Evolutionary conservation across 2,113 vertebrate genomes (phyloP), one percentile per base, ranked within the genome.

Genomic region (Mystacornis crossleyi): DNA sequence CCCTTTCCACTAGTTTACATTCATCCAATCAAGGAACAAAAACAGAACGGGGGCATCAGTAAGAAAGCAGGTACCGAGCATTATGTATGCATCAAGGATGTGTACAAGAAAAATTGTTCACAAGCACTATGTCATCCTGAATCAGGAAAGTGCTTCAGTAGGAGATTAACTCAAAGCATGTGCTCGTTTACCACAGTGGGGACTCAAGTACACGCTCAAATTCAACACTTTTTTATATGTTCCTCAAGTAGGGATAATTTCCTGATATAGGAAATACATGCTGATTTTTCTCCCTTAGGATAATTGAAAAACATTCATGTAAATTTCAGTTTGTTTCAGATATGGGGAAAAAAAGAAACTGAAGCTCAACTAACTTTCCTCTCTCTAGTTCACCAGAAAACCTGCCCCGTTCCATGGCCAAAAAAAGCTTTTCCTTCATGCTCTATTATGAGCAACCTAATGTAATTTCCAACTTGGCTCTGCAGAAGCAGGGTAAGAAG

Each of bases 131-230:
- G 95, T 95, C 95, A 96, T 60, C 72, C 85, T 86, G 90, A 95
- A 96, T 95, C 85, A 96, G 71, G 64, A 83, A 95, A 95, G 95
- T 88, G 84, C 88, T 97, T 95, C 92, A 92, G 67, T 80, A 95
- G 34, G 78, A 94, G 82, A 88, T 96, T 96, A 97, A 96, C 95
- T 88, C 80, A 94, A 96, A 96, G 95, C 95, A 93, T 86, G 88
- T 86, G 85, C 92, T 95, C 9, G 0, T 84, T 95, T 94, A 61
- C 92, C 77, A 74, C 88, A 86, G 86, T 86, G 31, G 60, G 85
- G 75, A 92, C 88, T 74, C 89, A 50, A 90, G 88, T 51, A 84
- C 72, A 40, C 2, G 29, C 90, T 94, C 69, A 90, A 86, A 94
- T 93, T 78, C 90, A 94, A 67, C 93, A 89, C 73, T 95, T 93